Percentiles rank a stretch among this genome's conserved stretches.
Conservation (phyloP, 2,797 vertebrate species). For the Ptychadena robeensis region DNA sequence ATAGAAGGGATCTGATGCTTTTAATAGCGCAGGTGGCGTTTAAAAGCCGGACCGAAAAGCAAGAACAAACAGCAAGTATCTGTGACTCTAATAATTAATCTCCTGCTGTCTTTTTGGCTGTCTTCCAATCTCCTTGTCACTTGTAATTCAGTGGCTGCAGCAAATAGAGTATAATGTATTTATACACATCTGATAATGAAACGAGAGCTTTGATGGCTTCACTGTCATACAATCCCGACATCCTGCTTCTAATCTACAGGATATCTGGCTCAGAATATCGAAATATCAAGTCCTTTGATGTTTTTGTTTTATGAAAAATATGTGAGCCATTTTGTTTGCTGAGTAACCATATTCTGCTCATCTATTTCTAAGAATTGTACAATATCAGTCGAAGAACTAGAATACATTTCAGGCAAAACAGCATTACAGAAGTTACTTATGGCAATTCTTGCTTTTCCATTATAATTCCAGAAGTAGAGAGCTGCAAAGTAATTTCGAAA, state of each 20-base stretch:
- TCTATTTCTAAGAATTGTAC: not conserved
- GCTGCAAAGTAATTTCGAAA: too few species aligned
- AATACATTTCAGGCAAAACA: too few species aligned
- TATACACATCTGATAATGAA: constrained; percentile 17
- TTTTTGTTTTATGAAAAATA: not conserved
- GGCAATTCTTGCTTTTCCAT: too few species aligned
- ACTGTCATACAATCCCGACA: constrained; percentile 6
- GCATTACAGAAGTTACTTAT: too few species aligned
- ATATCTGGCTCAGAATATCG: not conserved
- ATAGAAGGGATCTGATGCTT: constrained; percentile 11
- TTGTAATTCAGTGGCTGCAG: constrained; percentile 45
- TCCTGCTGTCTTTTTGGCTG: constrained; percentile 55
- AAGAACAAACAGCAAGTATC: constrained; percentile 52
- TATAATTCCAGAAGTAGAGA: too few species aligned
- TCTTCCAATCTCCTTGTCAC: constrained; percentile 32
- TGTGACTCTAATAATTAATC: constrained; percentile 53
- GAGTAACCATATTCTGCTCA: not conserved
- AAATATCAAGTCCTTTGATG: not conserved
- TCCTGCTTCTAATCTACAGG: not conserved
- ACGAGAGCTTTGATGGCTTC: constrained; percentile 6
- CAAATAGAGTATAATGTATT: constrained; percentile 17
- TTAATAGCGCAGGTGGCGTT: constrained; percentile 28
- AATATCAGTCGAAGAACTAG: too few species aligned
- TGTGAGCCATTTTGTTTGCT: not conserved
- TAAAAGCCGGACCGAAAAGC: constrained; percentile 34